These are phyloP conservation scores for Clarias fuscus DNA, from an alignment of 2,797 vertebrate genomes.

Conservation along the genomic window DNA sequence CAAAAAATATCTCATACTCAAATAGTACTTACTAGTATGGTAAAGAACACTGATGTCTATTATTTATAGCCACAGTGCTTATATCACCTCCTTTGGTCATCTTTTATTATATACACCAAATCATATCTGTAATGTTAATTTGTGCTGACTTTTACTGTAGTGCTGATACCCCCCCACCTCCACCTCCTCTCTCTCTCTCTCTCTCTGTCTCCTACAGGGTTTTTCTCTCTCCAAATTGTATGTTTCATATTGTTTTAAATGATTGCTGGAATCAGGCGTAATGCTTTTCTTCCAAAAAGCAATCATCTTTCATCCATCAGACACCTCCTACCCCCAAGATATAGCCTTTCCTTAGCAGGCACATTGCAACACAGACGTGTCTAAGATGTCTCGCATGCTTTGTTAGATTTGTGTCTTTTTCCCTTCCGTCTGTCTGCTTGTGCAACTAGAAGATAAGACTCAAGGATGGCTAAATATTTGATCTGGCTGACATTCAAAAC, in stretches of 20 bases:
- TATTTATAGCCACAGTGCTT: background rate
- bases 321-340: slow-evolving; percentile 6
- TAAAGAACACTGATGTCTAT: background rate
- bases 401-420: slow-evolving; percentile 34
- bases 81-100: background rate
- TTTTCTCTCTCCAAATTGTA: slow-evolving; percentile 8
- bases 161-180: no score
- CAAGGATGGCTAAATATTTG: slow-evolving; percentile 43
- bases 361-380: slow-evolving; percentile 47
- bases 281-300: slow-evolving; percentile 37
- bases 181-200: background rate
- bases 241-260: slow-evolving; percentile 39
- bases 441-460: slow-evolving; percentile 32
- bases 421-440: slow-evolving; percentile 37
- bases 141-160: background rate
- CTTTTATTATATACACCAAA: background rate
- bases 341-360: slow-evolving; percentile 28
- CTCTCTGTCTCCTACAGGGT: background rate
- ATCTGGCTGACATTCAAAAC: slow-evolving; percentile 30
- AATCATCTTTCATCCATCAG: slow-evolving; percentile 44
- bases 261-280: slow-evolving; percentile 32
- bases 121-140: background rate
- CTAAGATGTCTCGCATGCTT: slow-evolving; percentile 29
- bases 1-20: background rate
- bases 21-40: background rate